Evolutionary conservation across 2,113 vertebrate genomes (phyloP), one percentile per base, ranked within the genome.

Genomic region (Otolemur garnettii): DNA sequence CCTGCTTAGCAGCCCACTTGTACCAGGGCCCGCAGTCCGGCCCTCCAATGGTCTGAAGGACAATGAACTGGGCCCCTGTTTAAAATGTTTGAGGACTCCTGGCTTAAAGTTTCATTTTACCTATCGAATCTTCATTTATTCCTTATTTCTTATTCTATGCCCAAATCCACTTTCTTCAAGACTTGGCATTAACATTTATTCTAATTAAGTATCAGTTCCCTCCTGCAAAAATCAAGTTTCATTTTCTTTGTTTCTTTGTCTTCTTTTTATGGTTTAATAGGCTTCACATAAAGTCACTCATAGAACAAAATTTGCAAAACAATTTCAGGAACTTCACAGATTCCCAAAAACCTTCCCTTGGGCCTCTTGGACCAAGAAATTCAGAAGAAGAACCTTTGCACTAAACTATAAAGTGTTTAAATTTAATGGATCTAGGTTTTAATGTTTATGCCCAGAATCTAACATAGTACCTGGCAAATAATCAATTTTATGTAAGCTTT

Each of bases 141-240:
- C 11, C 30, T 79, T 95, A 84, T 57, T 75, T 35, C 3, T 62
- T 78, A 62, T 19, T 66, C 22, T 85, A 15, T 55, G 28, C 19
- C 96, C 91, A 82, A 59, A n/a, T 18, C 0, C 7, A 33, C 9
- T 35, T 85, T 83, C 77, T 85, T 55, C 55, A 14, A 62, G 2
- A 69, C 3, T 92, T 87, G 80, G 8, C 60, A 62, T 71, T 30
- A 93, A 28, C 45, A 87, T 83, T 86, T 92, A 72, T 95, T 78
- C 38, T 59, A 82, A n/a, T 11, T 94, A 2, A 87, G 24, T 88
- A 85, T 22, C 9, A 38, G 38, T 77, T 74, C 42, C 90, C 24
- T 71, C 66, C 7, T 85, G 50, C 8, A 90, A n/a, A 90, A 94
- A 55, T 17, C 8, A 82, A 1, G 22, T 18, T 57, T 59, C n/a